These are phyloP conservation scores for Megaleporinus macrocephalus DNA, from an alignment of 2,113 vertebrate species.

Conservation along the genomic window DNA sequence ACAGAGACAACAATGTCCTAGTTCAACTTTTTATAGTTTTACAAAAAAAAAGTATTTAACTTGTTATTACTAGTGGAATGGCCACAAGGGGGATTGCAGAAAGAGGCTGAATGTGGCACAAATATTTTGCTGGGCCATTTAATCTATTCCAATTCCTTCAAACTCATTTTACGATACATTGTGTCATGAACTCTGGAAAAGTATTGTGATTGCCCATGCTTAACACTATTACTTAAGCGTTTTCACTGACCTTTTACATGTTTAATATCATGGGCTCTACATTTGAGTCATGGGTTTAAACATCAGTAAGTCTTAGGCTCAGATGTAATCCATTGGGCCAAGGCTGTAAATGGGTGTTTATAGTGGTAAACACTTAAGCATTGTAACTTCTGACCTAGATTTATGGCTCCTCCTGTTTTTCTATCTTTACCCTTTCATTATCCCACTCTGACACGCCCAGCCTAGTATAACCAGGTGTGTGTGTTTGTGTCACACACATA, in stretches of 20 bases:
- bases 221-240: neutral
- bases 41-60: too few species aligned
- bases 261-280: neutral
- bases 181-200: too few species aligned
- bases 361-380: neutral
- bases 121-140: too few species aligned
- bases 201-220: too few species aligned
- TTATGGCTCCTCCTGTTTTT: conserved; percentile 11
- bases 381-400: neutral
- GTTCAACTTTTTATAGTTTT: too few species aligned
- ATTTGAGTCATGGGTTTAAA: neutral
- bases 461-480: conserved; percentile 24
- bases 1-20: too few species aligned
- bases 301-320: neutral
- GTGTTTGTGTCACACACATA: conserved; percentile 15
- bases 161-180: too few species aligned
- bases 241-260: neutral
- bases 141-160: too few species aligned
- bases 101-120: too few species aligned
- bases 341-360: neutral
- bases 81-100: too few species aligned
- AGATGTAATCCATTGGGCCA: neutral
- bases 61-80: too few species aligned
- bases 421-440: neutral
- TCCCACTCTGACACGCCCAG: conserved; percentile 31